A percentile compares a stretch with the other conserved stretches of the same genome.
Evolutionary conservation across 2,797 vertebrate genomes (phyloP).

Genomic region (Gallinago solitaria): DNA sequence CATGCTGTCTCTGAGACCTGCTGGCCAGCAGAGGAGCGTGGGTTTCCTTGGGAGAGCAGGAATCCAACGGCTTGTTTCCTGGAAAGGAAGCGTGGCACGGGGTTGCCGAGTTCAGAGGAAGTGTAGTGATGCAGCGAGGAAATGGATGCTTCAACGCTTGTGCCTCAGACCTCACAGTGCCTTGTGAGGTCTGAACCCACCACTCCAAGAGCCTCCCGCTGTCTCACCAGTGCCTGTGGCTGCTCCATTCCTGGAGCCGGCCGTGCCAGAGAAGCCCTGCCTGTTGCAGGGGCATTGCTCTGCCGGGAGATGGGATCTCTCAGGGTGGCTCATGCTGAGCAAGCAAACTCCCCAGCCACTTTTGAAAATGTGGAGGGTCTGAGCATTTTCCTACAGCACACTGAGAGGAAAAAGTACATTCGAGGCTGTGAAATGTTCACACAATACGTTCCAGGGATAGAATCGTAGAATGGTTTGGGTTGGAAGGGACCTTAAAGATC

Average conservation of each 20-base stretch:
- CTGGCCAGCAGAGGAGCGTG: background rate
- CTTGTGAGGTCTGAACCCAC: background rate
- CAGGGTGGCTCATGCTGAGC: background rate
- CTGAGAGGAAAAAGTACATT: background rate
- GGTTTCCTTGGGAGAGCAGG: background rate
- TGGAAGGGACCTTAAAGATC: too few relatives aligned
- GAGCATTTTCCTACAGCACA: background rate
- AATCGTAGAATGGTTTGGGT: too few relatives aligned
- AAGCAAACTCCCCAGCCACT: background rate
- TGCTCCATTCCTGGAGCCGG: fast-evolving
- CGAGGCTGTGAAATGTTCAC: background rate
- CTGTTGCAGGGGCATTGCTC: fast-evolving
- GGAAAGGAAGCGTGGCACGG: background rate
- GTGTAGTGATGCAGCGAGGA: fast-evolving
- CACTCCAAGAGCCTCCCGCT: fast-evolving
- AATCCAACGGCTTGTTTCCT: background rate
- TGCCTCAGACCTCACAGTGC: background rate
- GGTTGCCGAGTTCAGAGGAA: background rate
- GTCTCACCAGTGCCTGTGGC: fast-evolving
- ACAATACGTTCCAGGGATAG: background rate
- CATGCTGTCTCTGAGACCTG: background rate
- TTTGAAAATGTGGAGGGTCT: background rate
- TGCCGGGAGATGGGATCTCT: background rate
- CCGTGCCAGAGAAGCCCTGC: fast-evolving
- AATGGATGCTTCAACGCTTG: background rate